phyloP scores from a whole-genome alignment of 2,113 vertebrate species.

The Chloropsis cyanopogon region DNA sequence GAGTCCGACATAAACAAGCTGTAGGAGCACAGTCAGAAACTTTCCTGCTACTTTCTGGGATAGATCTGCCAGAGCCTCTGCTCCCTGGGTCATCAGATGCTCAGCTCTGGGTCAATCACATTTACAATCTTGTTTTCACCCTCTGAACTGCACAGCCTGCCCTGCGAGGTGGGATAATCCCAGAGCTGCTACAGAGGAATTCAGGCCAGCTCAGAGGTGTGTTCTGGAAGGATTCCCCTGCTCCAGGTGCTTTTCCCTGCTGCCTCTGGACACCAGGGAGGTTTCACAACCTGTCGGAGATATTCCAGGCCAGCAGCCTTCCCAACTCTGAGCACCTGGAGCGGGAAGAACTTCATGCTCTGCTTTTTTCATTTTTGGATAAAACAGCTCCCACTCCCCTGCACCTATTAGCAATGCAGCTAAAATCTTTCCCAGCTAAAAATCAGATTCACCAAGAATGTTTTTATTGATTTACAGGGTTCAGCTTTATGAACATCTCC shows the following conservation, averaged over 20 bases:
- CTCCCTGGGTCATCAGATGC: neutral
- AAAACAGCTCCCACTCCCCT: neutral
- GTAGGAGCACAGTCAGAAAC: neutral
- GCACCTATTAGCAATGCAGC: neutral
- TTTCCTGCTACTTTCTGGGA: neutral
- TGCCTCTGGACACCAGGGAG: neutral
- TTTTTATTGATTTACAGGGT: slow-evolving; percentile 47
- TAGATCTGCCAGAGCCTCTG: neutral
- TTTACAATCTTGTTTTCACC: neutral
- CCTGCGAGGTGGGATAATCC: neutral
- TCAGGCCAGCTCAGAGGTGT: neutral
- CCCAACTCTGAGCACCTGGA: neutral
- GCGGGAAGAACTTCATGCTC: neutral
- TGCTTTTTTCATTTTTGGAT: neutral
- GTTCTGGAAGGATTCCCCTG: neutral
- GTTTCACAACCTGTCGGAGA: neutral
- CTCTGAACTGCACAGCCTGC: neutral
- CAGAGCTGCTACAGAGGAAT: neutral
- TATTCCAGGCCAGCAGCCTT: neutral
- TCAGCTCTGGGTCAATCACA: neutral
- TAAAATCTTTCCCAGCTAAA: neutral
- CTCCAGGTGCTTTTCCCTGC: neutral
- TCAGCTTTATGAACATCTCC: slow-evolving; percentile 65
- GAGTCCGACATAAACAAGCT: neutral
- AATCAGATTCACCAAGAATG: neutral